Conservation (phyloP, 2,113 vertebrate genomes). For the Odontesthes bonariensis region DNA sequence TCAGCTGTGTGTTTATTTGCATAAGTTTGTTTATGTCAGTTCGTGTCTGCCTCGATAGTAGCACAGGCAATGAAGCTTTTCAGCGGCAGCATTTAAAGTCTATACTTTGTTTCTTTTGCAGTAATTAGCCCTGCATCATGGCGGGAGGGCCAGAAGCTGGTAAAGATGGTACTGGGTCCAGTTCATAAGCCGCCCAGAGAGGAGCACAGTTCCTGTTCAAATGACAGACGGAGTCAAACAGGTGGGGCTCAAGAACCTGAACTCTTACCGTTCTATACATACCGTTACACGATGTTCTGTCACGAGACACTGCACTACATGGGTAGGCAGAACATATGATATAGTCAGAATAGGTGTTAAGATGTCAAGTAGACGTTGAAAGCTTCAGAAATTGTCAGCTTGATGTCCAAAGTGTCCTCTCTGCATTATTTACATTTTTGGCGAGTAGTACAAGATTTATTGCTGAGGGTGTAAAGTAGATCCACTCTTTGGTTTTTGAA, state of each 20-base stretch:
- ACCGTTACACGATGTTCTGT: background rate
- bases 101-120: constrained; percentile 41
- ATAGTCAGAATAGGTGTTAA: background rate
- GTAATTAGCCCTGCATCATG: constrained; percentile 90
- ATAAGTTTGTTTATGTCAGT: background rate
- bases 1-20: background rate
- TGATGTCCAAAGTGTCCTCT: background rate
- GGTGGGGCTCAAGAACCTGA: constrained; percentile 69
- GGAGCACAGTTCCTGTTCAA: constrained; percentile 75
- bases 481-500: background rate
- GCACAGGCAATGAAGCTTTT: background rate
- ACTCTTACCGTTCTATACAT: constrained; percentile 45
- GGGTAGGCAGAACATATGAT: background rate
- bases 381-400: background rate
- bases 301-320: background rate
- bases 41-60: background rate
- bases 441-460: background rate
- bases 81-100: background rate
- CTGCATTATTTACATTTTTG: constrained; percentile 4
- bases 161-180: constrained; percentile 92
- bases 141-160: constrained; percentile 94
- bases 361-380: constrained; percentile 8
- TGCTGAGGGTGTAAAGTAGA: background rate
- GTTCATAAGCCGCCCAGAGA: constrained; percentile 80
- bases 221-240: constrained; percentile 80